Percentiles rank a stretch among this genome's conserved stretches.
These are phyloP conservation scores for Melipona quadrifasciata DNA, from an alignment of 1,140 invertebrate species.

Conservation along the genomic window DNA sequence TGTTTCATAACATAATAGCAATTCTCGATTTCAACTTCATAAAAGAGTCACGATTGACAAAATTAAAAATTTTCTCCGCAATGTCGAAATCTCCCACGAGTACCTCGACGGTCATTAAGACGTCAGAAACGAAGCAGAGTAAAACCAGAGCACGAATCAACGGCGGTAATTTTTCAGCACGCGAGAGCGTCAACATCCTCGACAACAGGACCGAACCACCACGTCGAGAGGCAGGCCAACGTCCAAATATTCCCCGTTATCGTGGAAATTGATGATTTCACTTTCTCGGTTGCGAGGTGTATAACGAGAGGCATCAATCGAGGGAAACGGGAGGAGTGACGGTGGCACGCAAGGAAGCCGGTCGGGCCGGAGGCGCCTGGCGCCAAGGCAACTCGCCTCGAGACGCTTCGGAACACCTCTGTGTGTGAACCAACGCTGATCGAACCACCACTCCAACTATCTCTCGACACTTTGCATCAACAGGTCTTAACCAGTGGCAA, in stretches of 20 bases:
- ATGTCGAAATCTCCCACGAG: background rate
- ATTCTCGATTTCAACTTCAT: too few relatives aligned
- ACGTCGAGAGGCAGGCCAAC: background rate
- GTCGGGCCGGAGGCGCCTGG: constrained; percentile 63
- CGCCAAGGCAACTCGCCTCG: constrained; percentile 55
- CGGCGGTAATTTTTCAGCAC: background rate
- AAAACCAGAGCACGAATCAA: background rate
- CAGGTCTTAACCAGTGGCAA: too few relatives aligned
- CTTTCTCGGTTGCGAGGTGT: background rate
- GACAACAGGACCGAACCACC: background rate
- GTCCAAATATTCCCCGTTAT: background rate
- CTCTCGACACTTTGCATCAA: background rate
- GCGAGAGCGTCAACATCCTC: background rate
- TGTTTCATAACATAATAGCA: too few relatives aligned
- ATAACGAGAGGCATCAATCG: constrained; percentile 30
- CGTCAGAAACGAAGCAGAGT: too few relatives aligned
- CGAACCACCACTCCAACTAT: background rate
- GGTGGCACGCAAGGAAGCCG: constrained; percentile 51
- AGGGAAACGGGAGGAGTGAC: background rate
- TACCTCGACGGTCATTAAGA: background rate
- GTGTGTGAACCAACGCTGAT: constrained; percentile 30
- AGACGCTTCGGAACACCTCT: constrained; percentile 49
- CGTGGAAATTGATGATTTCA: constrained; percentile 32
- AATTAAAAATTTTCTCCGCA: background rate
- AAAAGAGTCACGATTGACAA: too few relatives aligned